phyloP scores from a whole-genome alignment of 2,888 invertebrate species.

The Nymphalis c-album region DNA sequence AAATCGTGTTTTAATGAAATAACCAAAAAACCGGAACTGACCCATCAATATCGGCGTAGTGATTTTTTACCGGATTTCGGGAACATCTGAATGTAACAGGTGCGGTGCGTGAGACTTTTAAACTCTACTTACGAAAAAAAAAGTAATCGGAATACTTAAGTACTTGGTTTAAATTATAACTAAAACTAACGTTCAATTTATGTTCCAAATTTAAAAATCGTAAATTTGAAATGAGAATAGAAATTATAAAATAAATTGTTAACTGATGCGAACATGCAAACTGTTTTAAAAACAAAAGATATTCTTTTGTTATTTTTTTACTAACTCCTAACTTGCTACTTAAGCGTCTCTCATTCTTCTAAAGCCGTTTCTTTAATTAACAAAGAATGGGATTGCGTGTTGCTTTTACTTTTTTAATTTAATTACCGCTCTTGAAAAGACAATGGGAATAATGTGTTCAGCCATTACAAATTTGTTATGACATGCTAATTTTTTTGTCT shows the following conservation, averaged over 20 bases:
- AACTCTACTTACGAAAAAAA: slow-evolving; percentile 23
- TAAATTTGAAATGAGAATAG: slow-evolving; percentile 41
- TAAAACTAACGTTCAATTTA: not conserved
- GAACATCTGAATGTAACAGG: slow-evolving; percentile 61
- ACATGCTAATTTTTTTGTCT: slow-evolving; percentile 65
- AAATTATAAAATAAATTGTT: slow-evolving; percentile 36
- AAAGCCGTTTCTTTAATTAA: slow-evolving; percentile 76
- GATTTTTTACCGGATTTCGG: slow-evolving; percentile 58
- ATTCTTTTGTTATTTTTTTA: slow-evolving; percentile 61
- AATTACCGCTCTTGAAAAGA: slow-evolving; percentile 68
- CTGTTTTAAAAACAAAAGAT: slow-evolving; percentile 51
- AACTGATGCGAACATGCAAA: slow-evolving; percentile 70
- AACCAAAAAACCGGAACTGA: slow-evolving; percentile 57
- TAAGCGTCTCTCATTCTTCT: slow-evolving; percentile 69
- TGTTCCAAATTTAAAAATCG: slow-evolving; percentile 6
- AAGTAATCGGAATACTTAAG: not conserved
- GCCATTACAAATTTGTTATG: slow-evolving; percentile 63
- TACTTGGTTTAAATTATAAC: slow-evolving; percentile 8
- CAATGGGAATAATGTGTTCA: slow-evolving; percentile 72
- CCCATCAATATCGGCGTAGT: slow-evolving; percentile 57
- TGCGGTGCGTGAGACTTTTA: slow-evolving; percentile 47
- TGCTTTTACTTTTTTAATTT: slow-evolving; percentile 76
- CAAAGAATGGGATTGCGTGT: slow-evolving; percentile 78
- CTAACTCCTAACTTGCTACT: slow-evolving; percentile 74
- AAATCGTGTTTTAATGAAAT: slow-evolving; percentile 47